phyloP scores from a whole-genome alignment of 2,797 vertebrate genomes.

The Atherinosoma microstoma region DNA sequence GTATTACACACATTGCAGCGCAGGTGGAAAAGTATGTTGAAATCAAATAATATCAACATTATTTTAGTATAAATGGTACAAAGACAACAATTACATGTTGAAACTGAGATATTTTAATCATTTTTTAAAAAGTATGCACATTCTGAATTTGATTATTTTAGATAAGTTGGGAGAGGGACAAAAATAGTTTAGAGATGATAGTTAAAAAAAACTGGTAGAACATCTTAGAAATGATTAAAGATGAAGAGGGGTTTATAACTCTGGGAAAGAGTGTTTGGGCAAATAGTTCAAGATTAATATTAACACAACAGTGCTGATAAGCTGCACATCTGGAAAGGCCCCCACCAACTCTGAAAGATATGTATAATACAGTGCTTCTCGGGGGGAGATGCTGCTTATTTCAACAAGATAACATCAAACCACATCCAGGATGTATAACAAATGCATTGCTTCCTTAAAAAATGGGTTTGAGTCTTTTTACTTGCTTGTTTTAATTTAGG shows the following conservation, averaged over 20 bases:
- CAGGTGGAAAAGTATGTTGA: background rate
- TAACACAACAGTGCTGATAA: background rate
- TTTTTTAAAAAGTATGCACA: background rate
- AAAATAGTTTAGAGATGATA: background rate
- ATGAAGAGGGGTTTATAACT: background rate
- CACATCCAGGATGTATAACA: background rate
- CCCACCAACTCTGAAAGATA: background rate
- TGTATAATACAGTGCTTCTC: background rate
- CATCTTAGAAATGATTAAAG: background rate
- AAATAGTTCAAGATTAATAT: background rate
- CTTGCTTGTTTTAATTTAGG: too few species aligned
- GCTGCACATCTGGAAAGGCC: background rate
- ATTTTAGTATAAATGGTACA: background rate
- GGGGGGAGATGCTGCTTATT: background rate
- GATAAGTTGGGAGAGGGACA: background rate
- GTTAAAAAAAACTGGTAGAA: background rate
- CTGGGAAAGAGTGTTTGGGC: background rate
- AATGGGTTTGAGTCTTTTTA: too few species aligned
- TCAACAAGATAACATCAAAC: background rate
- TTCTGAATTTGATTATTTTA: background rate
- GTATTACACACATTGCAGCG: constrained; percentile 54
- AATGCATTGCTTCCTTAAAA: too few species aligned
- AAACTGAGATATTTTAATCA: background rate
- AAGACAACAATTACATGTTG: background rate
- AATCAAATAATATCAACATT: background rate